These are phyloP conservation scores for Sternarchorhynchus goeldii DNA, from an alignment of 2,797 vertebrate genomes.

Conservation along the genomic window DNA sequence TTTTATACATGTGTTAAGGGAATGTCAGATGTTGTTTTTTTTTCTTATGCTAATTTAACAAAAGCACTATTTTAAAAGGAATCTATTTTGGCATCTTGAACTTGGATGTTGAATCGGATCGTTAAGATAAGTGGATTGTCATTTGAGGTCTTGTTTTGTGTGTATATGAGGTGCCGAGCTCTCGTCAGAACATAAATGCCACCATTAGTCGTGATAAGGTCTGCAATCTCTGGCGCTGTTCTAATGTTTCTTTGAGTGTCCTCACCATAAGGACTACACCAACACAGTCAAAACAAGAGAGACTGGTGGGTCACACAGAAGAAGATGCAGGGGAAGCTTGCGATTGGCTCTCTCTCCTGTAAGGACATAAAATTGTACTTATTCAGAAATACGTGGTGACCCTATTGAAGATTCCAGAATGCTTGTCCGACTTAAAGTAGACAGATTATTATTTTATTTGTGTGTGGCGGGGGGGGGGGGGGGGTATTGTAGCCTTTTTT, in stretches of 20 bases:
- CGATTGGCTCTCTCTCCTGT: too few relatives aligned
- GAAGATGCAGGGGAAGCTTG: too few relatives aligned
- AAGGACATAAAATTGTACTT: too few relatives aligned
- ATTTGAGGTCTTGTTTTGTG: slow-evolving; percentile 8
- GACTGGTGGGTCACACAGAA: too few relatives aligned
- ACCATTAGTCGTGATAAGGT: slow-evolving; percentile 29
- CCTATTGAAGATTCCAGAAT: too few relatives aligned
- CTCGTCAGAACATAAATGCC: slow-evolving; percentile 15
- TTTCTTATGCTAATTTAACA: slow-evolving; percentile 46
- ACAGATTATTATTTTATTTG: too few relatives aligned
- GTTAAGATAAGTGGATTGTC: slow-evolving; percentile 25
- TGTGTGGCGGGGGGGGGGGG: background rate
- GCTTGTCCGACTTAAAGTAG: too few relatives aligned
- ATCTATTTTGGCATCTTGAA: slow-evolving; percentile 61
- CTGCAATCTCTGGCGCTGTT: slow-evolving; percentile 53
- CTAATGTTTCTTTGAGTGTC: slow-evolving; percentile 33
- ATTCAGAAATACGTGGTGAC: too few relatives aligned
- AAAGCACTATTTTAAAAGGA: slow-evolving; percentile 64
- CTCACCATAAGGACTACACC: slow-evolving; percentile 19
- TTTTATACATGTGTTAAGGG: slow-evolving; percentile 56
- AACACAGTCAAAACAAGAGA: slow-evolving; percentile 4
- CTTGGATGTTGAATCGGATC: slow-evolving; percentile 17
- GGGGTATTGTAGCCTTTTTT: background rate
- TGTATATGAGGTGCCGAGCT: slow-evolving; percentile 29
- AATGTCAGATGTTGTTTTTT: slow-evolving; percentile 49